Base-by-base conservation (phyloP, 2,113 vertebrate genomes). In the Misgurnus anguillicaudatus region DNA sequence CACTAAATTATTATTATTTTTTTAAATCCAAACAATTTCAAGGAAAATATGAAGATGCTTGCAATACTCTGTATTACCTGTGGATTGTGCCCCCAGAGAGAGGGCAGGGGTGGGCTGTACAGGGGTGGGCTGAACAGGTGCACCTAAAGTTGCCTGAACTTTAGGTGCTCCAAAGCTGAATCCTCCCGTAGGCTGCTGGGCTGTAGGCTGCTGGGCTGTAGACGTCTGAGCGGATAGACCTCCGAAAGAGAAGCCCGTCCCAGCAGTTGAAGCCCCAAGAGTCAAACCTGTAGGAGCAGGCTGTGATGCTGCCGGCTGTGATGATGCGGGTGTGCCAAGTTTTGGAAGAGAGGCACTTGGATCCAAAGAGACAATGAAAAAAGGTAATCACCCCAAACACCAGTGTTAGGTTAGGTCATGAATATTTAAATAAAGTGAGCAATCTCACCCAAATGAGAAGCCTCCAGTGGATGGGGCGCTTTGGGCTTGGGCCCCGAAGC, bases 401-500 rank as follows among this genome's bases (percentile, higher is more conserved):
- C 17, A 16, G 24, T 31, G 24, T 31, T 31, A 31, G 24, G 24
- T 31, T 31, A 19, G 14, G 17, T 19, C 9, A 9, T 45, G 42
- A 2, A 45, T 4, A 13, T 51, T 1, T 13, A 57, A 6, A n/a
- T 17, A 57, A 4, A 51, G 7, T 17, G 0, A 19, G 53, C 7
- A 58, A 1, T 2, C 91, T 90, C 82, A 91, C 84, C 95, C 94
- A 19, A 96, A 91, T 2, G 93, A 87, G 78, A 97, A 95, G 0
- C 90, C 91, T 5, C 88, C 86, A 3, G 17, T 80, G 0, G 90
- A 67, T 0, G 89, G 11, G 9, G 87, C 87, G 41, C 84, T 87
- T 11, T 93, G 86, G 1, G 92, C 80, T 3, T 90, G 81, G n/a
- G 89, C 86, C 10, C 94, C 94, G 53, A 98, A 97, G 86, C 86